Evolutionary conservation across 1,140 invertebrate genomes (phyloP).

Genomic region (Augochlora pura): DNA sequence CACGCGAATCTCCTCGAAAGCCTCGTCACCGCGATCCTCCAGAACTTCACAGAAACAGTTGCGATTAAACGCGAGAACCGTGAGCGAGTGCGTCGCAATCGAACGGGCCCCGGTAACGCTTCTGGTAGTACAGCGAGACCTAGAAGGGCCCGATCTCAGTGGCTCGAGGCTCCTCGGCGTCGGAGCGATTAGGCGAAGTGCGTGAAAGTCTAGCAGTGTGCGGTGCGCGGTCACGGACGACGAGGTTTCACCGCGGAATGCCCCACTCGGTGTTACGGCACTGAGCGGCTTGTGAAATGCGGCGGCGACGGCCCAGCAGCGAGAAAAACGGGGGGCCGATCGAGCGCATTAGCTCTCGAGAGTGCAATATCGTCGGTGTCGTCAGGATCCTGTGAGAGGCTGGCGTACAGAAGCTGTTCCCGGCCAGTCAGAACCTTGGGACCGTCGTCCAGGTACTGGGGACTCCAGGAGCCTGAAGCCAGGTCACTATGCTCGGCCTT

Average conservation of each 20-base stretch:
- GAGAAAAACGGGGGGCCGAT: conserved; percentile 62
- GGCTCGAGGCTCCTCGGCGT: background rate
- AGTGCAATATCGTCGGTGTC: conserved; percentile 40
- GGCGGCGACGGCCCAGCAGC: conserved; percentile 26
- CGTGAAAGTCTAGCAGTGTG: conserved; percentile 6
- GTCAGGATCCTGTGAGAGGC: conserved; percentile 1
- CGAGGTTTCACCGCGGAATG: conserved; percentile 28
- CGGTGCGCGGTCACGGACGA: conserved; percentile 24
- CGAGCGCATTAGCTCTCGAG: conserved; percentile 50
- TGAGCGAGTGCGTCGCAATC: background rate
- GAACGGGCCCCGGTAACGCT: no score
- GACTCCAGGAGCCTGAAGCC: background rate
- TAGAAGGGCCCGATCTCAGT: background rate
- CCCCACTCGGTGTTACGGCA: conserved; percentile 45
- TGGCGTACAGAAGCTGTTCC: no score
- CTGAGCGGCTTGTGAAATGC: conserved; percentile 58
- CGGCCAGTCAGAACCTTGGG: background rate
- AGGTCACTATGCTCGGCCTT: background rate
- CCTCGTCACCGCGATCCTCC: no score
- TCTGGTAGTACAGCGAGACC: background rate
- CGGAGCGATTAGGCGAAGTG: background rate
- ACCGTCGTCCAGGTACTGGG: background rate
- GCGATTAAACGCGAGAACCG: background rate
- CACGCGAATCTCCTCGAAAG: background rate
- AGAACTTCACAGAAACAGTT: background rate